Conservation (phyloP, 2,113 vertebrate genomes). For the Callopanchax toddi region DNA sequence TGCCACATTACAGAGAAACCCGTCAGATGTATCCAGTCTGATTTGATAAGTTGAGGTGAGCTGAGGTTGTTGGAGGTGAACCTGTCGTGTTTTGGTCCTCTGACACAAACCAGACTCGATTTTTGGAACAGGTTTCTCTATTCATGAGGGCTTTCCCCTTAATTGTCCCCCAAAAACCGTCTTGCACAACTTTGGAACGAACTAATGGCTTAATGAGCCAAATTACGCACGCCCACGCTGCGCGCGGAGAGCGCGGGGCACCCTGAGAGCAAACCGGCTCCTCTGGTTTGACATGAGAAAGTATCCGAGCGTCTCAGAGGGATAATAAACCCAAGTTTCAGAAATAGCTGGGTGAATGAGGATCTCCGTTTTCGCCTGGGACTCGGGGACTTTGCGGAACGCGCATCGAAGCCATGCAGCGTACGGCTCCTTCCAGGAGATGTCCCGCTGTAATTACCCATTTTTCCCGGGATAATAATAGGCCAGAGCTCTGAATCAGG, state of each 20-base stretch:
- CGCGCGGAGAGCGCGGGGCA: conserved; percentile 8
- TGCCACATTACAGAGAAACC: background rate
- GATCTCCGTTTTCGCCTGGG: conserved; percentile 25
- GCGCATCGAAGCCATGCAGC: conserved; percentile 17
- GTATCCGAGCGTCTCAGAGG: conserved; percentile 22
- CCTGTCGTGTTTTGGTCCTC: conserved; percentile 6
- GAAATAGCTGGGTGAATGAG: conserved; percentile 17
- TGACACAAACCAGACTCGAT: conserved; percentile 19
- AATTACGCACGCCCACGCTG: conserved; percentile 58
- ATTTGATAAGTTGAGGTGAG: background rate
- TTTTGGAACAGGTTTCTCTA: conserved; percentile 41
- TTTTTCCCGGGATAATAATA: conserved; percentile 75
- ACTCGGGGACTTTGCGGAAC: conserved; percentile 19
- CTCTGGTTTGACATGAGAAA: conserved; percentile 35
- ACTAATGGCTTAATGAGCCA: conserved; percentile 44
- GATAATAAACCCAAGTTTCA: conserved; percentile 19
- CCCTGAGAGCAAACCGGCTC: background rate
- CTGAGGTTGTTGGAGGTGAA: conserved; percentile 6
- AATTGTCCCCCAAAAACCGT: conserved; percentile 34
- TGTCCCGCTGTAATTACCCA: conserved; percentile 66
- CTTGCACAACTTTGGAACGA: conserved; percentile 53
- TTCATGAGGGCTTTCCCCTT: conserved; percentile 50
- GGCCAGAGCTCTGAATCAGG: conserved; percentile 32
- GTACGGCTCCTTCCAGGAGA: conserved; percentile 49
- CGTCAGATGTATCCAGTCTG: background rate